Base-by-base conservation (phyloP, 2,797 vertebrate species). In the Gymnodraco acuticeps region DNA sequence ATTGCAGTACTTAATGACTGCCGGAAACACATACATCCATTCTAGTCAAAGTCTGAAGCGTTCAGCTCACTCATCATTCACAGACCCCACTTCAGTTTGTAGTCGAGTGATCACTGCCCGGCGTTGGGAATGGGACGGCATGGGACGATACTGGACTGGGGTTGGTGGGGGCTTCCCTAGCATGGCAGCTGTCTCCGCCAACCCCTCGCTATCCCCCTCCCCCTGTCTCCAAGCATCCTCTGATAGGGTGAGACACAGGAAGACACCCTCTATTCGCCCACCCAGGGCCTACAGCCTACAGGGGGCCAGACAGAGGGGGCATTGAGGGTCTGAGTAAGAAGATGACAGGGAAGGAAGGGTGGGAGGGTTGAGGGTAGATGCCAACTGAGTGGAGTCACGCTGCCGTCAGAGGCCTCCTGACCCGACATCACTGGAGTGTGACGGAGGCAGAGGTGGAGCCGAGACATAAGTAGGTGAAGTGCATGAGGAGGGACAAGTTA, bases 341-440 rank as follows among this genome's bases (percentile, higher is more conserved):
- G 84, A 77, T 73, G 87, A 87, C 67, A 65, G 75, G 64, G 65
- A 75, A 61, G 52, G 74, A 48, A 65, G 71, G 70, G 58, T 47
- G 77, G 78, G 64, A 68, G 73, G 50, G 43, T 64, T 56, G 53
- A 77, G 74, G 83, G 51, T 73, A 91, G 89, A 95, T 93, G 90
- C 92, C 93, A 93, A 90, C 82, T 56, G 80, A 93, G 87, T 89
- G 75, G 87, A 93, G 93, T 94, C 93, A 93, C 88, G 33, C 78
- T 84, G 80, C 70, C 82, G 64, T 90, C 87, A 90, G 84, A 85
- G 74, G 86, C 83, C 77, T 85, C 59, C 64, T 81, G 75, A 78
- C 75, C 75, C 63, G 78, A 70, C 62, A 91, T 78, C 76, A 73
- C 53, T 71, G 33, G 51, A 79, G 45, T 20, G 43, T 83, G 79